phyloP scores from a whole-genome alignment of 2,113 vertebrate genomes.

The Psephotus haematonotus region DNA sequence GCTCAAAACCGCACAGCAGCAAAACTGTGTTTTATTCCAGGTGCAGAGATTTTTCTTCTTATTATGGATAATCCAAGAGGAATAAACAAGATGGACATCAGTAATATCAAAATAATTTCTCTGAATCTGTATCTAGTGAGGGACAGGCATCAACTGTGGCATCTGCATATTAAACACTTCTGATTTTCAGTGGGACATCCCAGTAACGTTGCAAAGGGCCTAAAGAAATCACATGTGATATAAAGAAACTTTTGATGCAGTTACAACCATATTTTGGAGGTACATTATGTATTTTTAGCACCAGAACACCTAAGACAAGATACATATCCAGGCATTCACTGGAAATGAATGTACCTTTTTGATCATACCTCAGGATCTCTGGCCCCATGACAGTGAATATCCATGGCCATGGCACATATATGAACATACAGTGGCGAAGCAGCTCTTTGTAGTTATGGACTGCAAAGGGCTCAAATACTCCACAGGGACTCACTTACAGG shows the following conservation, averaged over 20 bases:
- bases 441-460: neutral
- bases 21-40: neutral
- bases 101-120: neutral
- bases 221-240: neutral
- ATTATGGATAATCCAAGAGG: neutral
- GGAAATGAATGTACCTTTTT: neutral
- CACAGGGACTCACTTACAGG: neutral
- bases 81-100: neutral
- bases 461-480: neutral
- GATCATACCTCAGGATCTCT: neutral
- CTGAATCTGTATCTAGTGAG: neutral
- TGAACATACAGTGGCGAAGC: neutral
- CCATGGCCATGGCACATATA: neutral
- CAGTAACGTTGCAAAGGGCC: neutral
- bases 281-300: neutral
- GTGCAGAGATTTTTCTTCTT: neutral
- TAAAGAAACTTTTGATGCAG: neutral
- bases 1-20: neutral
- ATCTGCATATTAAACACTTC: neutral
- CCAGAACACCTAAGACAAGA: neutral
- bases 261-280: neutral
- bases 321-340: neutral
- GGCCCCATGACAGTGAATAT: neutral
- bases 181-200: neutral
- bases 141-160: rapidly evolving